Conservation (phyloP, 2,888 invertebrate species). For the Acleris literana region DNA sequence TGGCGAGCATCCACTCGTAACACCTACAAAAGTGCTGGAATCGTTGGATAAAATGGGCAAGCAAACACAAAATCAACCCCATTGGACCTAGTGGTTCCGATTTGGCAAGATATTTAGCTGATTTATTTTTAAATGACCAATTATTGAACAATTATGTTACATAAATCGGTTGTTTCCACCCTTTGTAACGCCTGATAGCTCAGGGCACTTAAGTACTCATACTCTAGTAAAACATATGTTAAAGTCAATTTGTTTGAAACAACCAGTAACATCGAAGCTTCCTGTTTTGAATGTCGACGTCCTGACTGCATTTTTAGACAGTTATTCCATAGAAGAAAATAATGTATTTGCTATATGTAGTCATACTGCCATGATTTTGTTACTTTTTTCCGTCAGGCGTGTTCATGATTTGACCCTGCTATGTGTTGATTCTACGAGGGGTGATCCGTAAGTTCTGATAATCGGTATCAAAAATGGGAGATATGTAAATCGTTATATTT, state of each 20-base stretch:
- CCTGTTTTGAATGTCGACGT: constrained; percentile 32
- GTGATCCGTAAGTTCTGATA: too few relatives aligned
- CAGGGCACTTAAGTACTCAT: neutral
- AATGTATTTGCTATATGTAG: constrained; percentile 30
- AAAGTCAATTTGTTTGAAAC: constrained; percentile 19
- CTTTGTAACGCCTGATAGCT: constrained; percentile 9
- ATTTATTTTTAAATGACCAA: constrained; percentile 29
- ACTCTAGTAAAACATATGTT: constrained; percentile 15
- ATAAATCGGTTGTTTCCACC: constrained; percentile 20
- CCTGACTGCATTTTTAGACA: constrained; percentile 26
- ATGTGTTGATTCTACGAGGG: constrained; percentile 10
- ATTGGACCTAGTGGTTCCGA: constrained; percentile 20
- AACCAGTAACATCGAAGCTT: neutral
- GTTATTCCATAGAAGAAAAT: constrained; percentile 2
- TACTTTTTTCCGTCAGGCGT: constrained; percentile 37
- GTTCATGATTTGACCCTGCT: constrained; percentile 39
- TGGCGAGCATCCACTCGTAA: constrained; percentile 38
- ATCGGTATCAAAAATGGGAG: too few relatives aligned
- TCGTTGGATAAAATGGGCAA: constrained; percentile 41
- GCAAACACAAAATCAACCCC: constrained; percentile 24
- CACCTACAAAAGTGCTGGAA: constrained; percentile 41
- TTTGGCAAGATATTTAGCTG: constrained; percentile 36
- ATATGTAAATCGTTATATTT: too few relatives aligned
- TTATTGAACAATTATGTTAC: constrained; percentile 20
- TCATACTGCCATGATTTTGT: constrained; percentile 33